A percentile compares a stretch with the other conserved stretches of the same genome.
These are phyloP conservation scores for Zootoca vivipara DNA, from an alignment of 2,113 vertebrate species.

Conservation along the genomic window DNA sequence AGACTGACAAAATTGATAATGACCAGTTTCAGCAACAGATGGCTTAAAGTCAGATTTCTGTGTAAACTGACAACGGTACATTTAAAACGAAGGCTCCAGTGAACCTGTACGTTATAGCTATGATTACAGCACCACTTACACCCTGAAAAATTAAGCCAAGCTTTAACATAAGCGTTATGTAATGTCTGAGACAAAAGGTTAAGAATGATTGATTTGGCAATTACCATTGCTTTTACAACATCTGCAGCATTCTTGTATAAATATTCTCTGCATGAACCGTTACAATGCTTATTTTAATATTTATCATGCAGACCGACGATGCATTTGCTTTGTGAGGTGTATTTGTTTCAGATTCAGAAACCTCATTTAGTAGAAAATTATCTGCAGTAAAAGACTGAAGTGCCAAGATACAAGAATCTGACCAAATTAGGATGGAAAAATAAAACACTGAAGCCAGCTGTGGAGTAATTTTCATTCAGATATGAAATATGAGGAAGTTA, in stretches of 20 bases:
- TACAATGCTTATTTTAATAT: constrained; percentile 52
- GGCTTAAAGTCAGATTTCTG: constrained; percentile 65
- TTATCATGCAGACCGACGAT: constrained; percentile 37
- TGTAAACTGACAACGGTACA: constrained; percentile 61
- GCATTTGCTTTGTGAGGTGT: constrained; percentile 27
- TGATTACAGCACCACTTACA: constrained; percentile 62
- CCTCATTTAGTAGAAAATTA: neutral
- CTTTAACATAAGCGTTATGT: constrained; percentile 34
- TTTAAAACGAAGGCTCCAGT: constrained; percentile 63
- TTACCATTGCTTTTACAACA: constrained; percentile 62
- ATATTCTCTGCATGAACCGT: constrained; percentile 46
- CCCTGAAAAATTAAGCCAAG: constrained; percentile 61
- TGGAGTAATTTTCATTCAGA: neutral
- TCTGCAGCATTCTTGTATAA: constrained; percentile 46
- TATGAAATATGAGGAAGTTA: neutral
- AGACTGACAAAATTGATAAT: constrained; percentile 74
- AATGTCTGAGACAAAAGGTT: constrained; percentile 67
- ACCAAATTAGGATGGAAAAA: neutral
- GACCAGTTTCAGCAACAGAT: constrained; percentile 67
- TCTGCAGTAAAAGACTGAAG: neutral
- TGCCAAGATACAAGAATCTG: fast-evolving
- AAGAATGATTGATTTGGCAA: constrained; percentile 71
- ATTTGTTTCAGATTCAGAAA: constrained; percentile 20
- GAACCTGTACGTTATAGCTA: constrained; percentile 58
- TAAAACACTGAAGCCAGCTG: fast-evolving